phyloP scores from a whole-genome alignment of 2,797 vertebrate genomes.

The Pteropus rufus region DNA sequence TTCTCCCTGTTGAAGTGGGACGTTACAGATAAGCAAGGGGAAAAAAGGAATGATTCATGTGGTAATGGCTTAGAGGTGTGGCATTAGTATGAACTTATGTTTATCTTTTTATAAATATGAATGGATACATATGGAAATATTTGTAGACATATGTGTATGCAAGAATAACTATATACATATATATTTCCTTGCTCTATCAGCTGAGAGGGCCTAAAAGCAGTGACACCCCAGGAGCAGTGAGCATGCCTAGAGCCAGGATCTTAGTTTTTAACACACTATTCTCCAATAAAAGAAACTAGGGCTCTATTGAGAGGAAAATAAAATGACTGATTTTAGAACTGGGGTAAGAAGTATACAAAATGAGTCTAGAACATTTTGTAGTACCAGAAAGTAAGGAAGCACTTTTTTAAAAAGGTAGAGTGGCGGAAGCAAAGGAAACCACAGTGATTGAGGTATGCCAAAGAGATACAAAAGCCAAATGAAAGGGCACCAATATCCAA shows the following conservation, averaged over 20 bases:
- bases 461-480: background rate
- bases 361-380: background rate
- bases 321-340: background rate
- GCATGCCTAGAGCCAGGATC: background rate
- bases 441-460: background rate
- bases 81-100: background rate
- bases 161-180: background rate
- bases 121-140: background rate
- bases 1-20: background rate
- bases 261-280: background rate
- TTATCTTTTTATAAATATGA: background rate
- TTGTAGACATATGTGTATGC: background rate
- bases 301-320: background rate
- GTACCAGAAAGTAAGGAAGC: background rate
- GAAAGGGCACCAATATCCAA: background rate
- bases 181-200: background rate
- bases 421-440: background rate
- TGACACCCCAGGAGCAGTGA: background rate
- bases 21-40: background rate
- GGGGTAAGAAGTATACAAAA: background rate
- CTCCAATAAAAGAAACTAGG: background rate
- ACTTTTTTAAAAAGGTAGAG: background rate
- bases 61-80: background rate
- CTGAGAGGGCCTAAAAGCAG: background rate
- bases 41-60: background rate